Percentiles rank a stretch among this genome's conserved stretches.
Conservation (phyloP, 2,797 vertebrate genomes). For the Sphaeramia orbicularis region DNA sequence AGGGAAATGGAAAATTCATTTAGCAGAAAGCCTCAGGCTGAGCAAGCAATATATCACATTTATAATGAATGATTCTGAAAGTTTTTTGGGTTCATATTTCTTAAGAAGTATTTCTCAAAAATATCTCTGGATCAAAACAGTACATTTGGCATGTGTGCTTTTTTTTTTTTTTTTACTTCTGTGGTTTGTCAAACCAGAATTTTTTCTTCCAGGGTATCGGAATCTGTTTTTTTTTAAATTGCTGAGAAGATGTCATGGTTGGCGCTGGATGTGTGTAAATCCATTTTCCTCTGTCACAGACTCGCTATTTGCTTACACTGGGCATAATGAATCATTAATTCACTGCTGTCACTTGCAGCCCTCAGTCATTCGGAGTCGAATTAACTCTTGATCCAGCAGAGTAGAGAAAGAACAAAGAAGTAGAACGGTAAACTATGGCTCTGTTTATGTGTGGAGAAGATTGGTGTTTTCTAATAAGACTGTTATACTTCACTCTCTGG, state of each 20-base stretch:
- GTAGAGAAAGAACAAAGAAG: conserved; percentile 58
- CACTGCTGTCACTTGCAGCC: conserved; percentile 73
- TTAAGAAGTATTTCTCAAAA: conserved; percentile 13
- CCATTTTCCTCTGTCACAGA: conserved; percentile 74
- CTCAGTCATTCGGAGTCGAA: conserved; percentile 70
- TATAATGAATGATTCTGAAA: conserved; percentile 60
- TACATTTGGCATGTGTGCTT: conserved; percentile 20
- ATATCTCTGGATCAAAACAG: conserved; percentile 21
- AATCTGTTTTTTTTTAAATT: conserved; percentile 55
- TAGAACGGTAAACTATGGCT: conserved; percentile 15
- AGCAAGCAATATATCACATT: conserved; percentile 53
- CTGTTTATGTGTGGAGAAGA: conserved; percentile 25
- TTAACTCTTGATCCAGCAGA: conserved; percentile 69
- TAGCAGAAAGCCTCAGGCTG: conserved; percentile 42
- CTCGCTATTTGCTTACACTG: conserved; percentile 79
- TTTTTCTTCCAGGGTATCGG: conserved; percentile 28
- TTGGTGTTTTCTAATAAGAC: conserved; percentile 39
- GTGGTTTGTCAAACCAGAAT: conserved; percentile 33
- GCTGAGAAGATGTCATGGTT: conserved; percentile 71
- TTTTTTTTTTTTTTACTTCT: not conserved
- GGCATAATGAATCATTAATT: conserved; percentile 85
- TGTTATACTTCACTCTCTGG: conserved; percentile 22
- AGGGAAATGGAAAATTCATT: conserved; percentile 65
- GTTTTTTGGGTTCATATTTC: conserved; percentile 52
- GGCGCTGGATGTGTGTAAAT: conserved; percentile 68